Percentiles rank a stretch among this genome's conserved stretches.
These are phyloP conservation scores for Brachionus plicatilis DNA, from an alignment of 1,140 invertebrate genomes.

Conservation along the genomic window DNA sequence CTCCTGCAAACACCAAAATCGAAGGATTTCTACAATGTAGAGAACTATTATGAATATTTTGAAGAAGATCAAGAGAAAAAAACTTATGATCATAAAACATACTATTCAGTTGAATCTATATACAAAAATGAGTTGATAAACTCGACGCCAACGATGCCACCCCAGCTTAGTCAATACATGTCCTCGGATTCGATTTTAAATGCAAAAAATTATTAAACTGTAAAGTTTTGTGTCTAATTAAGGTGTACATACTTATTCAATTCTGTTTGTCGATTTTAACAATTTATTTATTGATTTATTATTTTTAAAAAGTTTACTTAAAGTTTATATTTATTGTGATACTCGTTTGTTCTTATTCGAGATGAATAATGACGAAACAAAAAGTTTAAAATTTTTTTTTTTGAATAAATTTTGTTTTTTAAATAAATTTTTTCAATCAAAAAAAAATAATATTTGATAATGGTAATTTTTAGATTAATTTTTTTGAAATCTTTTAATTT, in stretches of 20 bases:
- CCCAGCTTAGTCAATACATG: background rate
- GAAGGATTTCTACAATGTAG: background rate
- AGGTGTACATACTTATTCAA: background rate
- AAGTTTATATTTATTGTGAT: background rate
- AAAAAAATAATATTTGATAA: too few relatives aligned
- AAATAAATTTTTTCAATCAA: background rate
- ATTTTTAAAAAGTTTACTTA: background rate
- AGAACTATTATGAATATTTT: slow-evolving; percentile 17
- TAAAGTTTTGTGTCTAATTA: background rate
- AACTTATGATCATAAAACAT: slow-evolving; percentile 6
- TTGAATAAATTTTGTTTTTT: background rate
- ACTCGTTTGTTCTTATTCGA: background rate
- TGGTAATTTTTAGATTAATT: background rate
- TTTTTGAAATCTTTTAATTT: too few relatives aligned
- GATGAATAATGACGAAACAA: background rate
- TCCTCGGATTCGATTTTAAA: background rate
- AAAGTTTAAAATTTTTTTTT: background rate
- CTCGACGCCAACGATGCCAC: background rate
- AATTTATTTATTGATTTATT: slow-evolving; percentile 24
- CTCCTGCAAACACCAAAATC: background rate
- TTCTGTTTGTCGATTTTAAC: background rate
- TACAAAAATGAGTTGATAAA: slow-evolving; percentile 31
- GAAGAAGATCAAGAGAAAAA: background rate
- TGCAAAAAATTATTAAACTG: background rate
- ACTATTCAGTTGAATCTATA: slow-evolving; percentile 1